These are phyloP conservation scores for Mycalesis mineus DNA, from an alignment of 2,888 invertebrate species.

Conservation along the genomic window DNA sequence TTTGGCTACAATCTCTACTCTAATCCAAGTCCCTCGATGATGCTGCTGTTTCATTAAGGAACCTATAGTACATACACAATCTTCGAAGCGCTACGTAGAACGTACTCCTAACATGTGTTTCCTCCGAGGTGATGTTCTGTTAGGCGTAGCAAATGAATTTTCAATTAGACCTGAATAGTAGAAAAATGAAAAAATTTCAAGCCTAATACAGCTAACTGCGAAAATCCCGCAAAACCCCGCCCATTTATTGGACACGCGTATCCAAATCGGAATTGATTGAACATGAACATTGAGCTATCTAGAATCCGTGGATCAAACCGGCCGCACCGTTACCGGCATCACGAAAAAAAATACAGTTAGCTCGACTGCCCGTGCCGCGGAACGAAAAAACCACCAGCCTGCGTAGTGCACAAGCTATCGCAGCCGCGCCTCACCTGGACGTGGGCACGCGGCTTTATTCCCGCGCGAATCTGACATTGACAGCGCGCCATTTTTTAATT, in stretches of 20 bases:
- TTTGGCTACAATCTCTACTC: too few relatives aligned
- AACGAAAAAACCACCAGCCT: conserved; percentile 59
- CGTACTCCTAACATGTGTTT: too few relatives aligned
- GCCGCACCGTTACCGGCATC: conserved; percentile 69
- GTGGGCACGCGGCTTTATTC: conserved; percentile 46
- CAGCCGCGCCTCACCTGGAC: conserved; percentile 65
- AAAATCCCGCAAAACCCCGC: conserved; percentile 17
- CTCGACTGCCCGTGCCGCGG: conserved; percentile 50
- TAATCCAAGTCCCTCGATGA: too few relatives aligned
- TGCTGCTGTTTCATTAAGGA: too few relatives aligned
- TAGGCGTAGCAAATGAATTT: too few relatives aligned
- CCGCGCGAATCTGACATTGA: conserved; percentile 45
- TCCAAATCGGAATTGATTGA: conserved; percentile 39
- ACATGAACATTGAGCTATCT: conserved; percentile 36
- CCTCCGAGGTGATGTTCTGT: too few relatives aligned
- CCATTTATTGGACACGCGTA: conserved; percentile 30
- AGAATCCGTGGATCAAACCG: conserved; percentile 57
- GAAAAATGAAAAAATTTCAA: background rate
- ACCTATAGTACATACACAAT: too few relatives aligned
- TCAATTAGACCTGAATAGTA: too few relatives aligned
- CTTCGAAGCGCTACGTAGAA: too few relatives aligned
- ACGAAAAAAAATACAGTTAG: conserved; percentile 76
- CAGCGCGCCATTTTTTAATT: conserved; percentile 41
- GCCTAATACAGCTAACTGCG: background rate
- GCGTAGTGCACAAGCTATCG: conserved; percentile 45